Evolutionary conservation across 2,888 invertebrate genomes (phyloP).

Genomic region (Parnassius glacialis): DNA sequence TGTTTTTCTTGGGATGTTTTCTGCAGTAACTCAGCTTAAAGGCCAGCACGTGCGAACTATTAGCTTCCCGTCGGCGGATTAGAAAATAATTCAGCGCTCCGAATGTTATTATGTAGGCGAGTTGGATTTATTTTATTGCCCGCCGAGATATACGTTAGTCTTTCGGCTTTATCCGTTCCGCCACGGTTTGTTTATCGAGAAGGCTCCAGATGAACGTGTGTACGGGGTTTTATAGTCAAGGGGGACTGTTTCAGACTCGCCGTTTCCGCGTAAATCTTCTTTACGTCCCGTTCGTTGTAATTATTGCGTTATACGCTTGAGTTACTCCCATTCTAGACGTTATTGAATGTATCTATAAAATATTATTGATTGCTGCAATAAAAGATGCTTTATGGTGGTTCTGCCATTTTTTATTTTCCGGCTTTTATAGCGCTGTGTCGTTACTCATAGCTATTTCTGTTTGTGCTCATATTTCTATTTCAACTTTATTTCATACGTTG

Average conservation of each 20-base stretch:
- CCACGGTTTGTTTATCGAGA: slow-evolving; percentile 71
- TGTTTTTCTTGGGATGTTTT: slow-evolving; percentile 78
- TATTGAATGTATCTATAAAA: slow-evolving; percentile 76
- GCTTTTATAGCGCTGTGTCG: slow-evolving; percentile 51
- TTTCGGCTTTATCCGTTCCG: slow-evolving; percentile 70
- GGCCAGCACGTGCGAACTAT: slow-evolving; percentile 78
- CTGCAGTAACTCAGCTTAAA: slow-evolving; percentile 68
- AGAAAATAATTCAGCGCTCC: slow-evolving; percentile 79
- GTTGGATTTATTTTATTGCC: slow-evolving; percentile 78
- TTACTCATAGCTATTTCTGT: slow-evolving; percentile 44
- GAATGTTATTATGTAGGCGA: slow-evolving; percentile 76
- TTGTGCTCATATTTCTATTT: slow-evolving; percentile 31
- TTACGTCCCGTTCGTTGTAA: slow-evolving; percentile 65
- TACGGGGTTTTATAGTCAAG: slow-evolving; percentile 64
- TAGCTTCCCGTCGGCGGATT: slow-evolving; percentile 75
- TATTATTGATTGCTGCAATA: slow-evolving; percentile 73
- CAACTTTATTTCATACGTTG: slow-evolving; percentile 19
- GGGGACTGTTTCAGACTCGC: slow-evolving; percentile 44
- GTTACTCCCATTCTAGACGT: slow-evolving; percentile 62
- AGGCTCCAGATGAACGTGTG: slow-evolving; percentile 57
- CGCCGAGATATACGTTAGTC: slow-evolving; percentile 68
- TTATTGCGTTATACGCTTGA: slow-evolving; percentile 75
- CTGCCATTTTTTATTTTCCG: slow-evolving; percentile 52
- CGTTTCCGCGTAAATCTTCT: slow-evolving; percentile 71
- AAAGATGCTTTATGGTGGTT: slow-evolving; percentile 66